Conservation (phyloP, 2,888 invertebrate species). For the Paralinhomoeus sp. region DNA sequence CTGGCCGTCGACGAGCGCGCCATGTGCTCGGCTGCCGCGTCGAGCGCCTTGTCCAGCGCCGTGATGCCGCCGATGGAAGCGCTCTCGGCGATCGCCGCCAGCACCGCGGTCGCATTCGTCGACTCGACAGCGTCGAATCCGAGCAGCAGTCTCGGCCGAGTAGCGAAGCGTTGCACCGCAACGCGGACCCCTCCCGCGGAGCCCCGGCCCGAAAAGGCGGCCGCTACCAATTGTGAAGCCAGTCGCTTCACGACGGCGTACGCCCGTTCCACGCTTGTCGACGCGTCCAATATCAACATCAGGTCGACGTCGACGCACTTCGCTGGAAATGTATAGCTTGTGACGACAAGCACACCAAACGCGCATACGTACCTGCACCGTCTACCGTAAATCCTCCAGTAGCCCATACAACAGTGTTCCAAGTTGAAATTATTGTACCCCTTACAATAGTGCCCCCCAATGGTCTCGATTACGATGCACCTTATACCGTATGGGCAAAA, state of each 20-base stretch:
- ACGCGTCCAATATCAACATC: slow-evolving; percentile 16
- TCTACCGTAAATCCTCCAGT: no score
- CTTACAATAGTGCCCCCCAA: no score
- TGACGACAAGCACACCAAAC: no score
- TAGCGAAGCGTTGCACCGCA: slow-evolving; percentile 1
- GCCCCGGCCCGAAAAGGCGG: not conserved
- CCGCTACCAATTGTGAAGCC: slow-evolving; percentile 12
- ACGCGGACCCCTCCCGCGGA: not conserved
- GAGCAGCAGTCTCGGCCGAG: not conserved
- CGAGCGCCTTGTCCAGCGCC: not conserved
- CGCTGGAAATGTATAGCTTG: not conserved
- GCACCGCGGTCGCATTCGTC: no score
- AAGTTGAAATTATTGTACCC: no score
- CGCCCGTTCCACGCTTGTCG: slow-evolving; percentile 13
- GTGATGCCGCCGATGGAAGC: not conserved
- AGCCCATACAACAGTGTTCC: no score
- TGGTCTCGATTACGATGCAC: no score
- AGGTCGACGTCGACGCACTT: slow-evolving; percentile 9
- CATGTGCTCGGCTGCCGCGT: not conserved
- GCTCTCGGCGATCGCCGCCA: not conserved
- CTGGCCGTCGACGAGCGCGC: slow-evolving; percentile 8
- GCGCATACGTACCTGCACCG: no score
- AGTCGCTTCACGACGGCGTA: slow-evolving; percentile 13
- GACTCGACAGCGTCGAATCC: no score
- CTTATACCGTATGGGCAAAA: no score